Conservation (phyloP, 2,113 vertebrate species). For the Rhagologus leucostigma region DNA sequence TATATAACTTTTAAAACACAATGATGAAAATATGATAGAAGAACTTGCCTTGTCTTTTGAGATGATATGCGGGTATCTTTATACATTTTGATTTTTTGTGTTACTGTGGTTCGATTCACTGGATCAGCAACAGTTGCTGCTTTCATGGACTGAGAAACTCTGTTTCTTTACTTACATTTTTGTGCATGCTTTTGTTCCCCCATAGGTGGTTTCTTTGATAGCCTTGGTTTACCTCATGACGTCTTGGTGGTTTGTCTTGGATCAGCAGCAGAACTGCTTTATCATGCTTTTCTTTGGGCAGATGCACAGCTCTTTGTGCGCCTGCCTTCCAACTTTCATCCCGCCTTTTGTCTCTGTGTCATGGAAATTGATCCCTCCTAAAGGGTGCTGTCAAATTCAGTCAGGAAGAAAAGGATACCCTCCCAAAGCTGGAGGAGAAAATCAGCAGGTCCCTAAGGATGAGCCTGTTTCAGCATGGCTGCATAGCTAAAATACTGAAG, state of each 20-base stretch:
- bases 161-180: neutral
- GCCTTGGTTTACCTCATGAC: neutral
- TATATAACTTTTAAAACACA: neutral
- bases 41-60: neutral
- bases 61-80: neutral
- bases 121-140: neutral
- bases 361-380: conserved; percentile 72
- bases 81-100: neutral
- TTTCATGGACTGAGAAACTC: neutral
- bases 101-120: neutral
- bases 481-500: conserved; percentile 70
- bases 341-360: conserved; percentile 60
- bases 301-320: neutral
- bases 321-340: conserved; percentile 46
- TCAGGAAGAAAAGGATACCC: conserved; percentile 58
- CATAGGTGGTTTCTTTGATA: neutral
- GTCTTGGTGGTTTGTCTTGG: neutral
- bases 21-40: neutral
- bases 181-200: fast-evolving
- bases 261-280: neutral
- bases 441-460: neutral
- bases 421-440: conserved; percentile 68
- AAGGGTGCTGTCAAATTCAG: conserved; percentile 71
- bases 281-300: neutral
- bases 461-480: conserved; percentile 47